A percentile compares a stretch with the other conserved stretches of the same genome.
Conservation (phyloP, 2,888 invertebrate species). For the Athalia circularis region DNA sequence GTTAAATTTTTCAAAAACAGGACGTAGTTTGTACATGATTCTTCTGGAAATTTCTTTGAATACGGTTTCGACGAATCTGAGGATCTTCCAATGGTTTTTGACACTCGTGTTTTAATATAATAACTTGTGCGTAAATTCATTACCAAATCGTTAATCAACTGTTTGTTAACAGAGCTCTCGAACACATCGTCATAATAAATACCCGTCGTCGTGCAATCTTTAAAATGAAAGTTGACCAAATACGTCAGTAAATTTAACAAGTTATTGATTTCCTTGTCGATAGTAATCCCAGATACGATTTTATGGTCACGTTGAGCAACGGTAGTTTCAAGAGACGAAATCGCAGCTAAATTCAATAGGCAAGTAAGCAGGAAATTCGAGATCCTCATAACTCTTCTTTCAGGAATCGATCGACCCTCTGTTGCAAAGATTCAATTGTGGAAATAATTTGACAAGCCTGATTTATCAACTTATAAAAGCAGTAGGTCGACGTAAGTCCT, state of each 20-base stretch:
- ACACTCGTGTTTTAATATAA: conserved; percentile 19
- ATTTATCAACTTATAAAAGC: too few relatives aligned
- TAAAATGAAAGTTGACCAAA: neutral
- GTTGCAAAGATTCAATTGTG: too few relatives aligned
- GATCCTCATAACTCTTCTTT: too few relatives aligned
- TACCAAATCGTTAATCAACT: neutral
- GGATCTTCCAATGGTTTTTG: neutral
- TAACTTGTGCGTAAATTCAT: conserved; percentile 15
- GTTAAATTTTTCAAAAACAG: conserved; percentile 82
- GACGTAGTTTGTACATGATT: conserved; percentile 79
- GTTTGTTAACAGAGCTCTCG: neutral
- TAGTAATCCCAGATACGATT: neutral
- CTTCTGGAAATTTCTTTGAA: neutral
- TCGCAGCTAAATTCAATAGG: too few relatives aligned
- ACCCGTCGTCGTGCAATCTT: conserved; percentile 35
- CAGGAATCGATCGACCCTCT: too few relatives aligned
- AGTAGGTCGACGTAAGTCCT: neutral
- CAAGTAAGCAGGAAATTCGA: too few relatives aligned
- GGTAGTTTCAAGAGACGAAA: too few relatives aligned
- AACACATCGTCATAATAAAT: conserved; percentile 20
- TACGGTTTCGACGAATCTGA: neutral
- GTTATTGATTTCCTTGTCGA: neutral
- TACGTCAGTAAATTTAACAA: conserved; percentile 5
- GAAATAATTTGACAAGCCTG: too few relatives aligned
- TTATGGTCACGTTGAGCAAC: too few relatives aligned